These are phyloP conservation scores for Probosciger aterrimus DNA, from an alignment of 2,113 vertebrate genomes.

Conservation along the genomic window DNA sequence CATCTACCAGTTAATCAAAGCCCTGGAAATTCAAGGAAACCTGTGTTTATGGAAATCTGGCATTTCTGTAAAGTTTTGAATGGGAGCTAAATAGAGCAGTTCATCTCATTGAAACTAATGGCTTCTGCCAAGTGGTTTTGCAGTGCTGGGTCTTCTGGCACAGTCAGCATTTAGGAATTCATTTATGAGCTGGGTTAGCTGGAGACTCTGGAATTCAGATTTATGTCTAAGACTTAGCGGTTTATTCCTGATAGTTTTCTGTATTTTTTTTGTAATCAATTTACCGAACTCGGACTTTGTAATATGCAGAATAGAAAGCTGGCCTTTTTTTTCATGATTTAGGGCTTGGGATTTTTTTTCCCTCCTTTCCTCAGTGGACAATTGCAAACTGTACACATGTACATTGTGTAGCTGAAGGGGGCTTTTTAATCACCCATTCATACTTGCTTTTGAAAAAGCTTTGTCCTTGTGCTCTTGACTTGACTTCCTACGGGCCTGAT, in stretches of 20 bases:
- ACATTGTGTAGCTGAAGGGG: constrained; percentile 44
- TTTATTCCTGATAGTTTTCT: constrained; percentile 74
- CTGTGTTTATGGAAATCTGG: constrained; percentile 84
- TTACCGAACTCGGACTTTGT: constrained; percentile 69
- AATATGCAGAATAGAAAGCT: constrained; percentile 56
- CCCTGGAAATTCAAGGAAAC: constrained; percentile 81
- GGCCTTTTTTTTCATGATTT: constrained; percentile 47
- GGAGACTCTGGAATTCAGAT: constrained; percentile 86
- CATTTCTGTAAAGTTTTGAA: constrained; percentile 82
- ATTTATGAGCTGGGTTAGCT: constrained; percentile 88
- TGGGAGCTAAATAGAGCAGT: constrained; percentile 84
- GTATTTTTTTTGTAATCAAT: constrained; percentile 79
- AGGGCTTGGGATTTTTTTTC: constrained; percentile 5
- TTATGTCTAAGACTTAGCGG: constrained; percentile 77
- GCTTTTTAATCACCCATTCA: constrained; percentile 55
- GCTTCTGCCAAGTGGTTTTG: constrained; percentile 88
- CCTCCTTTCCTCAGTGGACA: constrained; percentile 16
- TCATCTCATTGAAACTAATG: constrained; percentile 84
- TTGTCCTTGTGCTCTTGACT: constrained; percentile 3
- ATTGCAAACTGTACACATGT: constrained; percentile 49
- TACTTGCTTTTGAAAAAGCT: constrained; percentile 19
- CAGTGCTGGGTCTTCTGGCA: constrained; percentile 84
- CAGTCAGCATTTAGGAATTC: constrained; percentile 91
- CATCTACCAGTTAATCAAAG: constrained; percentile 81
- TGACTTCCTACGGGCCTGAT: background rate